Conservation (phyloP, 92 coral and sea anemone species). For the Umimayanthus kanabou region DNA sequence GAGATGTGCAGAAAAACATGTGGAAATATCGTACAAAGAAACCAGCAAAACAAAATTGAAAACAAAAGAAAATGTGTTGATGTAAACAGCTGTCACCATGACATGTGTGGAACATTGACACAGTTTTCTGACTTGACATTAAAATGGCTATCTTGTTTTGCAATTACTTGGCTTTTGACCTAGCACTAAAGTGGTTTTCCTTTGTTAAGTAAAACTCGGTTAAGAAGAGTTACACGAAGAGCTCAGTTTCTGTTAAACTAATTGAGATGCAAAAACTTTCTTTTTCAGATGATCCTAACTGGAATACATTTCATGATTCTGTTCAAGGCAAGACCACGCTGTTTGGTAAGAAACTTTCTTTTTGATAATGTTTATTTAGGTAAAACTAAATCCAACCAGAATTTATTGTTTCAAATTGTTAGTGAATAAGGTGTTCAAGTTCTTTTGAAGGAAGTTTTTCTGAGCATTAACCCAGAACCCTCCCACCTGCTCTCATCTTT, state of each 20-base stretch:
- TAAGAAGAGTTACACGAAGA: too few species aligned
- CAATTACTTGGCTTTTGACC: constrained; percentile 2
- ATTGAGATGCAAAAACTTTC: not conserved
- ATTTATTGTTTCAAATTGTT: not conserved
- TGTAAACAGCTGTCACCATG: constrained; percentile 18
- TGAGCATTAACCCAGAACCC: not conserved
- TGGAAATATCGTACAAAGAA: constrained; percentile 7
- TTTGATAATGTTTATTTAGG: not conserved
- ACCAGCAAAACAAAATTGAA: constrained; percentile 10
- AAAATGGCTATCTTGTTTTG: not conserved
- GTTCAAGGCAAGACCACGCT: constrained; percentile 65
- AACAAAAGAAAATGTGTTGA: constrained; percentile 31
- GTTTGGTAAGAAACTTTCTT: constrained; percentile 62
- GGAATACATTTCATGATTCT: constrained; percentile 68
- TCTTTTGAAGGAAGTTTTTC: too few species aligned
- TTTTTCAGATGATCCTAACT: constrained; percentile 62
- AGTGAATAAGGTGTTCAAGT: too few species aligned
- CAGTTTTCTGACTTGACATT: not conserved
- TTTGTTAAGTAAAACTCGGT: constrained; percentile 1
- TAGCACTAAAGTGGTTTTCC: not conserved
- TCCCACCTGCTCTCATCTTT: not conserved
- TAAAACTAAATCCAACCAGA: not conserved
- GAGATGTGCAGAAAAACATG: constrained; percentile 35
- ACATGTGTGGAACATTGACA: constrained; percentile 30
- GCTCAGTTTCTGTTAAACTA: not conserved